Evolutionary conservation across 2,797 vertebrate species (phyloP), one percentile per base, ranked within the genome.

Genomic region (Hybognathus amarus): DNA sequence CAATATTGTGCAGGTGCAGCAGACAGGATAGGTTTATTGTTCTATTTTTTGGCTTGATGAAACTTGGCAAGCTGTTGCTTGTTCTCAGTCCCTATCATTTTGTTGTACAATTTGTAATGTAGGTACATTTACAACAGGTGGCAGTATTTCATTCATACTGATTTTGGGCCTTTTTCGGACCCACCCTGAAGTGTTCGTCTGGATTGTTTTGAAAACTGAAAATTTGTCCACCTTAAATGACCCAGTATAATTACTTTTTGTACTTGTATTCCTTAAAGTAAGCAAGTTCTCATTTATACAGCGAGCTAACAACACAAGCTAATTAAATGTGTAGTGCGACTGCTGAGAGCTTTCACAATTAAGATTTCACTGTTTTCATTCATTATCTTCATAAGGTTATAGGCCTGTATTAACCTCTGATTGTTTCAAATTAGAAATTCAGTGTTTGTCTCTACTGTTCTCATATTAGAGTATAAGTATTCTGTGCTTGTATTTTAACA

Each of bases 11-110:
- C 80, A 80, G 78, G 82, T 87, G 84, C 59, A 67, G 50, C 68
- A 68, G 76, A 87, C 84, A 84, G 79, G 66, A 66, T 84, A 36
- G 71, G 79, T 84, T 84, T 63, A 85, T 77, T 84, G 86, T 88
- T 87, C 82, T 75, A 77, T 86, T 84, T 82, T 84, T 79, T 88
- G 67, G n/a, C 69, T 82, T 87, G 87, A 88, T 87, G 84, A 85
- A 85, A 83, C 54, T 63, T 85, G 79, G 84, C 79, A 87, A 83
- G 76, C 54, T 71, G 82, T 79, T 85, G 86, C 77, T 45, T 84
- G 63, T 67, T 77, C 5, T 24, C 42, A 75, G 50, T 78, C 33
- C 47, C 61, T 71, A 33, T 80, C 47, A 20, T 54, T 52, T 30
- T 50, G 7, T 9, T 79, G 36, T 36, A 59, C 71, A 45, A 27